Evolutionary conservation across 2,888 invertebrate species (phyloP).

Genomic region (Lepidocyrtinus sp.): DNA sequence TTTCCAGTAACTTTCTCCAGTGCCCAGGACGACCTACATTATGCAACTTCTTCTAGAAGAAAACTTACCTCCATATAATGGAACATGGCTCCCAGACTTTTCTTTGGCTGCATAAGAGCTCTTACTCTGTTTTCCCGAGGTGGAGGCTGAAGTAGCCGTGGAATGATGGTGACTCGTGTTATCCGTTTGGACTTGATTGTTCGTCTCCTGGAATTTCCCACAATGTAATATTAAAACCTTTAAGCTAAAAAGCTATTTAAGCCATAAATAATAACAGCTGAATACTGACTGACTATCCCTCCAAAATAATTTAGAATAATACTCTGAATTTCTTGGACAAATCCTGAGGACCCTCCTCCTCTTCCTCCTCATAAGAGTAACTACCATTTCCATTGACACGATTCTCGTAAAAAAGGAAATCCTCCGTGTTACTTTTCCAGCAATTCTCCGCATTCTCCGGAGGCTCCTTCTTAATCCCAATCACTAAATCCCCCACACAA

Average conservation of each 20-base stretch:
- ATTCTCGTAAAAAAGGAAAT: no score
- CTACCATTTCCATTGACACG: no score
- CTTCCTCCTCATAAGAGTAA: constrained; percentile 26
- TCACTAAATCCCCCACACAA: constrained; percentile 40
- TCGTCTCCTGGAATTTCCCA: constrained; percentile 46
- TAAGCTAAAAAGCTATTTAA: not conserved
- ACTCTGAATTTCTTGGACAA: constrained; percentile 39
- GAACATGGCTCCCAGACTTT: constrained; percentile 65
- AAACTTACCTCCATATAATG: constrained; percentile 65
- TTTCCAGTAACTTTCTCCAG: no score
- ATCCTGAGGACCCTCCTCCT: constrained; percentile 38
- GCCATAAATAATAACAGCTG: no score
- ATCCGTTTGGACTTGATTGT: constrained; percentile 42
- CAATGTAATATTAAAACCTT: not conserved
- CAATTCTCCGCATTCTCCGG: constrained; percentile 23
- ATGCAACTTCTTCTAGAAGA: not conserved
- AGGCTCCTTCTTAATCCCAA: constrained; percentile 39
- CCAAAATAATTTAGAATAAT: not conserved
- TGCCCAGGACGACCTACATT: no score
- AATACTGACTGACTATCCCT: not conserved
- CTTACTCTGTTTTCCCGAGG: constrained; percentile 63
- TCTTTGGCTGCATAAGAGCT: constrained; percentile 66
- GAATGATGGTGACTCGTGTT: constrained; percentile 51
- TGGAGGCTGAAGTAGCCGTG: constrained; percentile 47
- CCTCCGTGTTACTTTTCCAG: constrained; percentile 20